Percentiles rank a stretch among this genome's conserved stretches.
Evolutionary conservation across 2,888 invertebrate genomes (phyloP).

Genomic region (Ectemnius cavifrons): DNA sequence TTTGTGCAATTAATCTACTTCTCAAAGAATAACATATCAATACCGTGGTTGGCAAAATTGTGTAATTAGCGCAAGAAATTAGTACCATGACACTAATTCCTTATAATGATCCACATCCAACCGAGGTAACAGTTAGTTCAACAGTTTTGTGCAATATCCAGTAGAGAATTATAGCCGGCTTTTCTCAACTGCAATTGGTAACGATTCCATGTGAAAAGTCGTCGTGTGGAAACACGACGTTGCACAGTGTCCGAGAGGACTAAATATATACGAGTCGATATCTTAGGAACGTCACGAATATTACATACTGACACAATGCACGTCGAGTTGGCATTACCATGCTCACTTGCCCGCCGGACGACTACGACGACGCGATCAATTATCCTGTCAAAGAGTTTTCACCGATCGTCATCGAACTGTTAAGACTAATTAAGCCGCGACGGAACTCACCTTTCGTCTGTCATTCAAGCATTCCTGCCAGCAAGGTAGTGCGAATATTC

Average conservation of each 20-base stretch:
- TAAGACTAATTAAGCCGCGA: slow-evolving; percentile 54
- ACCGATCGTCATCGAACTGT: slow-evolving; percentile 54
- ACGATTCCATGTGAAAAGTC: background rate
- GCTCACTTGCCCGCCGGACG: slow-evolving; percentile 23
- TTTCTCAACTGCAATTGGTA: background rate
- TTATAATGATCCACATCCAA: too few relatives aligned
- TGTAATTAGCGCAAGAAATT: too few relatives aligned
- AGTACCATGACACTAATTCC: too few relatives aligned
- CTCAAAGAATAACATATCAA: too few relatives aligned
- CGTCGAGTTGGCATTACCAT: slow-evolving; percentile 43
- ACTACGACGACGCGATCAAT: slow-evolving; percentile 49
- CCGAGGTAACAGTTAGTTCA: too few relatives aligned
- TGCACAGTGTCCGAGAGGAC: background rate
- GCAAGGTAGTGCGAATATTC: too few relatives aligned
- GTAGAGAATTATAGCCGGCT: too few relatives aligned
- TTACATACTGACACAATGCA: slow-evolving; percentile 28
- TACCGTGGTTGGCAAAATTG: too few relatives aligned
- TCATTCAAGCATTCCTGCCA: too few relatives aligned
- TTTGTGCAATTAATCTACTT: too few relatives aligned
- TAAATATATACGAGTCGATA: slow-evolving; percentile 25
- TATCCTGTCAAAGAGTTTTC: slow-evolving; percentile 54
- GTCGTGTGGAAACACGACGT: background rate
- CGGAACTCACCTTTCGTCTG: too few relatives aligned
- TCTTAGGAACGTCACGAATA: slow-evolving; percentile 29
- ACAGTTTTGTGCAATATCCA: too few relatives aligned